Evolutionary conservation across 2,113 vertebrate genomes (phyloP), one percentile per base, ranked within the genome.

Genomic region (Chaetops frenatus): DNA sequence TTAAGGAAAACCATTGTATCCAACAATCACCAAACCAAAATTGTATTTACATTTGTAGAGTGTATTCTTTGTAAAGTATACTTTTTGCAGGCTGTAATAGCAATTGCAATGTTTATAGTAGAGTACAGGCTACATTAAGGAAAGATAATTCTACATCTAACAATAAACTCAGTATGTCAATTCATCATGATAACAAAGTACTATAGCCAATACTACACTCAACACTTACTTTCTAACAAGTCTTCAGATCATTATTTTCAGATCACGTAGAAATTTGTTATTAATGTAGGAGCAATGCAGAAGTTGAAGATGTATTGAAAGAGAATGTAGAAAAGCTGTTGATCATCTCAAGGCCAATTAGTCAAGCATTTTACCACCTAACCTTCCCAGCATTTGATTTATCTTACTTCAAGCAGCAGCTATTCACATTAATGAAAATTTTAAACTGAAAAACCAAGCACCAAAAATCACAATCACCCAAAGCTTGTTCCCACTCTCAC

Each of bases 1-100:
- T 97, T 96, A 97, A 98, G 97, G 96, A 98, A 98, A 89, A 97
- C 98, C 82, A 98, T 98, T 98, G 98, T 98, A 96, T 97, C 95
- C 85, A 96, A 97, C 92, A 97, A 96, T 97, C 95, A 94, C 96
- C 92, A 95, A 97, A 96, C 95, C 93, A 96, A 97, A 96, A 96
- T 15, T 91, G 91, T 98, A 98, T 98, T 98, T 98, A 98, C 97
- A 98, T 97, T 98, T 96, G 95, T 89, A 69, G 96, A 97, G 94
- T 86, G 80, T 83, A 97, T 96, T 96, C 97, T 97, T 98, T 97
- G 91, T 86, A 90, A 97, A 96, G 94, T 96, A 94, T 57, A 88
- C 71, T 90, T 97, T 96, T 95, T 95, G 74, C 92, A 69, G n/a
- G 53, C 93, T 91, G 93, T 15, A 95, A 91, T 33, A 97, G 95